Percentiles rank a stretch among this genome's conserved stretches.
Evolutionary conservation across 2,113 vertebrate species (phyloP).

Genomic region (Bubo blakistoni): DNA sequence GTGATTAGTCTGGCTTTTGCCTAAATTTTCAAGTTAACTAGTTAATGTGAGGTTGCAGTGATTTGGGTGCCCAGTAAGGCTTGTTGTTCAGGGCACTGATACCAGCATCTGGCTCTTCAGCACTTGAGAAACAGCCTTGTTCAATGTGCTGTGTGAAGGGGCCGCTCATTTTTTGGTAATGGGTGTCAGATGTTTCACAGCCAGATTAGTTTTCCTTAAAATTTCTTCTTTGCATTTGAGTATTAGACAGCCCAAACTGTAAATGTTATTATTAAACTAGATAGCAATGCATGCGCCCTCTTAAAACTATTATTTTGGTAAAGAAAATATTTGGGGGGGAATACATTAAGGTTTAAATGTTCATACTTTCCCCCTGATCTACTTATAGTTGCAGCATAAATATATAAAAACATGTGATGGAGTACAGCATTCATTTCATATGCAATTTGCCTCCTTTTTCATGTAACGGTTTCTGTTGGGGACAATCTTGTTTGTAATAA

Average conservation of each 20-base stretch:
- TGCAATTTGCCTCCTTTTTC: neutral
- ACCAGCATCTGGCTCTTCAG: neutral
- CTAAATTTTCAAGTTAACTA: neutral
- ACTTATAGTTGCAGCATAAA: neutral
- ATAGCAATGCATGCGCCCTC: neutral
- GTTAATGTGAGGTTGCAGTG: neutral
- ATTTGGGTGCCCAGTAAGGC: neutral
- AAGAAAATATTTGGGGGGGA: neutral
- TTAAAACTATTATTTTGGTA: neutral
- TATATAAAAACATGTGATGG: neutral
- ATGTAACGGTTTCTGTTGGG: neutral
- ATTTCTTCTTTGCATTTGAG: neutral
- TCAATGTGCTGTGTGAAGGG: neutral
- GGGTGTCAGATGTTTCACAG: neutral
- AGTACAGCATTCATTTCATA: neutral
- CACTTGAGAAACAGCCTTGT: neutral
- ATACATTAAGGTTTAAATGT: neutral
- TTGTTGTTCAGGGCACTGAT: neutral
- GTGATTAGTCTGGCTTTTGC: neutral
- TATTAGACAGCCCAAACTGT: neutral
- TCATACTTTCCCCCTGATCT: neutral
- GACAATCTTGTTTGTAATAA: neutral
- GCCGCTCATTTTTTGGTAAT: fast-evolving
- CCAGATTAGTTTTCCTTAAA: neutral
- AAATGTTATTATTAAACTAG: neutral